Evolutionary conservation across 2,888 invertebrate genomes (phyloP).

Genomic region (Meganola albula): DNA sequence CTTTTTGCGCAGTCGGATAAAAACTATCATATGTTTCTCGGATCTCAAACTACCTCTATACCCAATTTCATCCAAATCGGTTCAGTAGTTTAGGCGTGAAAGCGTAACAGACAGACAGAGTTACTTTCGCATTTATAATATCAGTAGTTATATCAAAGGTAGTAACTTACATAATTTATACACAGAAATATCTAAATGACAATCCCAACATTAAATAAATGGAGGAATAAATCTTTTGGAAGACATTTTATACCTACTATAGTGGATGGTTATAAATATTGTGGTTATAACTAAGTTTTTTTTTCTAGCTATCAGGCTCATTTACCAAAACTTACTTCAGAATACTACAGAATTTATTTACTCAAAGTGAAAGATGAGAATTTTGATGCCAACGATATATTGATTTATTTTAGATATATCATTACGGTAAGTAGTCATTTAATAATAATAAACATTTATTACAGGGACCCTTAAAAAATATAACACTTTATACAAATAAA

Average conservation of each 20-base stretch:
- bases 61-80: not conserved
- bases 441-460: too few relatives aligned
- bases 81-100: not conserved
- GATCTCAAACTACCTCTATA: not conserved
- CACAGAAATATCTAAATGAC: not conserved
- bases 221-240: too few relatives aligned
- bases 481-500: too few relatives aligned
- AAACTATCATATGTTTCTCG: too few relatives aligned
- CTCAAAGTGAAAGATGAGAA: constrained; percentile 20
- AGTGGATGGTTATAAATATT: constrained; percentile 4
- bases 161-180: not conserved
- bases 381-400: constrained; percentile 21
- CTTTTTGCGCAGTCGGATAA: too few relatives aligned
- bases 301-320: constrained; percentile 29
- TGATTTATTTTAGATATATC: constrained; percentile 23
- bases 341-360: constrained; percentile 35
- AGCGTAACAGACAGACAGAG: not conserved
- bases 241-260: too few relatives aligned
- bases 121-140: not conserved
- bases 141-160: not conserved
- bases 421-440: constrained; percentile 26
- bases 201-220: too few relatives aligned
- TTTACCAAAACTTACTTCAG: constrained; percentile 38
- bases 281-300: not conserved
- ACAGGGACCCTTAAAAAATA: too few relatives aligned